These are phyloP conservation scores for Sinocyclocheilus grahami DNA, from an alignment of 2,113 vertebrate genomes.

Conservation along the genomic window DNA sequence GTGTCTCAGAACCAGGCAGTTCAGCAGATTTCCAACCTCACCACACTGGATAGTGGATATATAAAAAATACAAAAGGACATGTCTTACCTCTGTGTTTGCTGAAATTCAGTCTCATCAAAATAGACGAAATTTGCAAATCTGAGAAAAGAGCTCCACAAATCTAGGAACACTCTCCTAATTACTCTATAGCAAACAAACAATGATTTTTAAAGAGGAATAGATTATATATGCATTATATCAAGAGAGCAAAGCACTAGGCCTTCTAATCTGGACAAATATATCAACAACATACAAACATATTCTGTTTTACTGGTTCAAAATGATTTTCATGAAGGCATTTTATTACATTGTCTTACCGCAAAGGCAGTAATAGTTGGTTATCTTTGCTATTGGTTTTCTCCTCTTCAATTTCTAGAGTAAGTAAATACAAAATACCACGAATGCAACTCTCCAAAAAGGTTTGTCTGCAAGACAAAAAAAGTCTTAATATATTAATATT, in stretches of 20 bases:
- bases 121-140: accelerated
- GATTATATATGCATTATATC: background rate
- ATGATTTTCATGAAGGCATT: background rate
- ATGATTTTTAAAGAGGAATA: background rate
- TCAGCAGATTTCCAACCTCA: background rate
- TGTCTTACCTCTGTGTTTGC: background rate
- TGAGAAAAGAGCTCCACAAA: accelerated
- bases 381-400: background rate
- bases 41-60: background rate
- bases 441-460: accelerated
- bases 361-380: constrained; percentile 7
- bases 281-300: background rate
- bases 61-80: background rate
- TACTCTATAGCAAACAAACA: background rate
- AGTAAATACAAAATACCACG: accelerated
- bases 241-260: background rate
- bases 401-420: accelerated
- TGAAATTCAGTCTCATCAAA: background rate
- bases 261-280: background rate
- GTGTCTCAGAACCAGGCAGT: background rate
- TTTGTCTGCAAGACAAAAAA: background rate
- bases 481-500: background rate
- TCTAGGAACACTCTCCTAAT: background rate
- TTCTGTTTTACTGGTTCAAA: background rate
- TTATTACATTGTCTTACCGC: background rate